Evolutionary conservation across 2,113 vertebrate species (phyloP).

Genomic region (Rynchops niger): DNA sequence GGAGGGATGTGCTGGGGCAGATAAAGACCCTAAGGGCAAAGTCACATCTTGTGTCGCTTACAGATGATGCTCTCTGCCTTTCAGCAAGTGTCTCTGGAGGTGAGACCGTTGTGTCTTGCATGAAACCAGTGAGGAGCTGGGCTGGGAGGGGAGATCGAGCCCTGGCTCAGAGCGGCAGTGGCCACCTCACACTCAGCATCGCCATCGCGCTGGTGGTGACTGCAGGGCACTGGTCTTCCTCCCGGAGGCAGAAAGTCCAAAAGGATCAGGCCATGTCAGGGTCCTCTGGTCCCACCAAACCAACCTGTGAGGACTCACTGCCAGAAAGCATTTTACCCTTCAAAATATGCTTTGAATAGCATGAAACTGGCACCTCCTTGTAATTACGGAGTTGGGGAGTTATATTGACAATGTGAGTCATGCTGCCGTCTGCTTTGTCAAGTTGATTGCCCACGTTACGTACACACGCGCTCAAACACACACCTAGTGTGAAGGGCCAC

Average conservation of each 20-base stretch:
- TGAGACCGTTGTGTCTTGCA: background rate
- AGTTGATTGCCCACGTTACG: fast-evolving
- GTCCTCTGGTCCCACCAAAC: background rate
- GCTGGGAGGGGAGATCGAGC: background rate
- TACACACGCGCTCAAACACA: background rate
- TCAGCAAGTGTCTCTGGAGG: background rate
- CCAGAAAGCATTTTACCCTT: background rate
- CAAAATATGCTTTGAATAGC: background rate
- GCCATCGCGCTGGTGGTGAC: background rate
- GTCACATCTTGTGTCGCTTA: background rate
- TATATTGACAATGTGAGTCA: background rate
- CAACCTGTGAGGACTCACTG: background rate
- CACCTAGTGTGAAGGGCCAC: background rate
- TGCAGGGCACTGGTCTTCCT: background rate
- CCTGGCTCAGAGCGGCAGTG: background rate
- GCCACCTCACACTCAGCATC: background rate
- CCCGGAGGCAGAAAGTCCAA: background rate
- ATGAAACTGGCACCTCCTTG: background rate
- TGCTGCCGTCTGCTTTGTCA: background rate
- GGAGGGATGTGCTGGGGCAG: background rate
- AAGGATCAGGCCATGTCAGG: background rate
- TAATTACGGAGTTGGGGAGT: background rate
- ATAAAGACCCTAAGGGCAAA: background rate
- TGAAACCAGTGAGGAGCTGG: background rate
- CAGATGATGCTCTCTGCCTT: background rate